phyloP scores from a whole-genome alignment of 2,797 vertebrate genomes.

The Oophaga sylvatica region DNA sequence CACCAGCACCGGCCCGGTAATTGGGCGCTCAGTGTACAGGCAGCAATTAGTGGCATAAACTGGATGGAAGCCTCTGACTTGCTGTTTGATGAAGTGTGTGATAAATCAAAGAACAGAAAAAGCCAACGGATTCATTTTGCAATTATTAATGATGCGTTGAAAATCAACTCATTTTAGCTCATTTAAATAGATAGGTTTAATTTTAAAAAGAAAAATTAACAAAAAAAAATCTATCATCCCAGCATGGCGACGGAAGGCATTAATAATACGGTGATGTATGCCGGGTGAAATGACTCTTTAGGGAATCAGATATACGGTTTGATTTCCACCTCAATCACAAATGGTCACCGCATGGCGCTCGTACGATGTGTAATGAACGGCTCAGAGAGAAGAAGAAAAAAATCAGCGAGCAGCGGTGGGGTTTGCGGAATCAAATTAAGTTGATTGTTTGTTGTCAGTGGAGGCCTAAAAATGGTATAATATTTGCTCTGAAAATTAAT shows the following conservation, averaged over 20 bases:
- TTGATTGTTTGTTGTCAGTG: conserved; percentile 72
- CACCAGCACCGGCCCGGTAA: not conserved
- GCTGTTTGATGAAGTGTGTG: conserved; percentile 45
- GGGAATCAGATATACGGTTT: conserved; percentile 72
- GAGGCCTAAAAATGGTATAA: conserved; percentile 67
- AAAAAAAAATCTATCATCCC: conserved; percentile 74
- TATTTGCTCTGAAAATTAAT: conserved; percentile 74
- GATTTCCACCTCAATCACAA: conserved; percentile 70
- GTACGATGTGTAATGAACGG: conserved; percentile 74
- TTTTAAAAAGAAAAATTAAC: too few relatives aligned
- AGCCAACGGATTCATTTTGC: conserved; percentile 70
- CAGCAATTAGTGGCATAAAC: conserved; percentile 30
- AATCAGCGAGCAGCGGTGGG: conserved; percentile 72
- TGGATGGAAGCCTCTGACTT: conserved; percentile 24
- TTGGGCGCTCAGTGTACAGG: not conserved
- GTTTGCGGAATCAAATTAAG: conserved; percentile 78
- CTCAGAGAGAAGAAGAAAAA: conserved; percentile 63
- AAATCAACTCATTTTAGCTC: conserved; percentile 79
- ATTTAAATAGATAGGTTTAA: conserved; percentile 72
- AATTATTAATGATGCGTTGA: conserved; percentile 75
- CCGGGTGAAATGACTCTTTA: conserved; percentile 73
- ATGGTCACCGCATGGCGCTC: conserved; percentile 70
- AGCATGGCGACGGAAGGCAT: conserved; percentile 73
- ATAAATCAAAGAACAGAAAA: conserved; percentile 35
- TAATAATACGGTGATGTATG: conserved; percentile 72